phyloP scores from a whole-genome alignment of 2,888 invertebrate species.

The Drosophila prolongata region DNA sequence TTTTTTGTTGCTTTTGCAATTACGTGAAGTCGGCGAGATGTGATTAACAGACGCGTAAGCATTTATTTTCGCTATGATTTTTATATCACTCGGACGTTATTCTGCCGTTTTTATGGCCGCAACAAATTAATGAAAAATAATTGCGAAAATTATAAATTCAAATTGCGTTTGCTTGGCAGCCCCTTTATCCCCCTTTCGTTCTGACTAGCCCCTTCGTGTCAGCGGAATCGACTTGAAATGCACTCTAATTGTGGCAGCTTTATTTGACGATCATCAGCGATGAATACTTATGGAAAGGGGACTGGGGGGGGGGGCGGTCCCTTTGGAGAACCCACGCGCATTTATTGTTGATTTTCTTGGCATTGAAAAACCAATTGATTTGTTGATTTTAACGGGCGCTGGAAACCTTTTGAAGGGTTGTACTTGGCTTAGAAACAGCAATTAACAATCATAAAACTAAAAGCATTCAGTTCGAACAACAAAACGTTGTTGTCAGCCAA shows the following conservation, averaged over 20 bases:
- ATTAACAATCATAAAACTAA: slow-evolving; percentile 14
- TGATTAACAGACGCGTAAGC: slow-evolving; percentile 67
- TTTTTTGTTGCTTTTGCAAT: slow-evolving; percentile 50
- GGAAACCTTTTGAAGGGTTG: slow-evolving; percentile 12
- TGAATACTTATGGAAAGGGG: slow-evolving; percentile 13
- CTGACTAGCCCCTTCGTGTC: slow-evolving; percentile 25
- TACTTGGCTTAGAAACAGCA: background rate
- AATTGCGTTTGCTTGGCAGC: slow-evolving; percentile 57
- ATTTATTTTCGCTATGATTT: slow-evolving; percentile 70
- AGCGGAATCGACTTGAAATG: slow-evolving; percentile 38
- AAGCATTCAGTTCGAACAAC: slow-evolving; percentile 1
- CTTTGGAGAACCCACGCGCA: slow-evolving; percentile 65
- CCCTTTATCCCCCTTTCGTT: background rate
- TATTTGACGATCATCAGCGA: slow-evolving; percentile 17
- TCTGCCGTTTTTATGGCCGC: slow-evolving; percentile 61
- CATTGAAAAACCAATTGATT: slow-evolving; percentile 35
- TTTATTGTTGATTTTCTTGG: slow-evolving; percentile 49
- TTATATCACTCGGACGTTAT: slow-evolving; percentile 65
- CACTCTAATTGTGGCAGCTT: slow-evolving; percentile 56
- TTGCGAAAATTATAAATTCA: slow-evolving; percentile 78
- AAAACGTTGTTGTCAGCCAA: background rate
- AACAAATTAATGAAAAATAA: slow-evolving; percentile 73
- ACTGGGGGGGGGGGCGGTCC: slow-evolving; percentile 25
- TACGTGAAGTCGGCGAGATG: slow-evolving; percentile 42
- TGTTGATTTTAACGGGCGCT: slow-evolving; percentile 6